These are phyloP conservation scores for Medauroidea extradentata DNA, from an alignment of 1,140 invertebrate species.

Conservation along the genomic window DNA sequence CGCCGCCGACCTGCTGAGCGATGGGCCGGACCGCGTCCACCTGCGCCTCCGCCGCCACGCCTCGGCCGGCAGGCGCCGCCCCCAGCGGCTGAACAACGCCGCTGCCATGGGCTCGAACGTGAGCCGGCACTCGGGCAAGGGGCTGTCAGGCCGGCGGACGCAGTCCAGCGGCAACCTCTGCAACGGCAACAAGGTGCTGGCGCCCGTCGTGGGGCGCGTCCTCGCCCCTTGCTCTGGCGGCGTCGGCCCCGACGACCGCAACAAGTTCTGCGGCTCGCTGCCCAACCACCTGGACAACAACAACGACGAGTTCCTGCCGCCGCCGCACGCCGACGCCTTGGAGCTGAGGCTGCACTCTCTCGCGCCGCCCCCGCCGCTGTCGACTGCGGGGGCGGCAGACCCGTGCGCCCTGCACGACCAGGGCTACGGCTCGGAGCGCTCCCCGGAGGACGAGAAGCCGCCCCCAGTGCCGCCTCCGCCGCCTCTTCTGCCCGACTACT, in stretches of 20 bases:
- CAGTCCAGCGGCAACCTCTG: slow-evolving; percentile 60
- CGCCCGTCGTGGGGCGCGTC: slow-evolving; percentile 37
- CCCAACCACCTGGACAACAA: slow-evolving; percentile 70
- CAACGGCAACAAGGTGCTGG: slow-evolving; percentile 44
- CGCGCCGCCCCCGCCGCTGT: background rate
- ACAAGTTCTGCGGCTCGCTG: slow-evolving; percentile 58
- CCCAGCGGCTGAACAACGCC: background rate
- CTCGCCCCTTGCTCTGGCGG: slow-evolving; percentile 37
- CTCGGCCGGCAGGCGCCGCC: background rate
- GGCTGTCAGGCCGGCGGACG: slow-evolving; percentile 59
- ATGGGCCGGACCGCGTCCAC: background rate
- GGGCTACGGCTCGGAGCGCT: slow-evolving; percentile 71
- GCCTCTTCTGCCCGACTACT: slow-evolving; percentile 51
- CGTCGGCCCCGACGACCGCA: slow-evolving; percentile 31
- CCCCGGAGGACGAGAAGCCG: slow-evolving; percentile 68
- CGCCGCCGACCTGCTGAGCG: background rate
- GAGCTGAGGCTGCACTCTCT: slow-evolving; percentile 16
- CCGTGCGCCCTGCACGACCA: slow-evolving; percentile 71
- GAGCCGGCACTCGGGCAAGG: slow-evolving; percentile 64
- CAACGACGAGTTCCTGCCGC: slow-evolving; percentile 49
- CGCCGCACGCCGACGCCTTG: slow-evolving; percentile 15
- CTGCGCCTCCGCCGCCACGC: background rate
- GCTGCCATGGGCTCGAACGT: slow-evolving; percentile 64
- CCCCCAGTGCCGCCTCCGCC: slow-evolving; percentile 54
- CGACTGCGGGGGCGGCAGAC: slow-evolving; percentile 26